Base-by-base conservation (phyloP, 2,113 vertebrate genomes). In the Micronisus gabar region DNA sequence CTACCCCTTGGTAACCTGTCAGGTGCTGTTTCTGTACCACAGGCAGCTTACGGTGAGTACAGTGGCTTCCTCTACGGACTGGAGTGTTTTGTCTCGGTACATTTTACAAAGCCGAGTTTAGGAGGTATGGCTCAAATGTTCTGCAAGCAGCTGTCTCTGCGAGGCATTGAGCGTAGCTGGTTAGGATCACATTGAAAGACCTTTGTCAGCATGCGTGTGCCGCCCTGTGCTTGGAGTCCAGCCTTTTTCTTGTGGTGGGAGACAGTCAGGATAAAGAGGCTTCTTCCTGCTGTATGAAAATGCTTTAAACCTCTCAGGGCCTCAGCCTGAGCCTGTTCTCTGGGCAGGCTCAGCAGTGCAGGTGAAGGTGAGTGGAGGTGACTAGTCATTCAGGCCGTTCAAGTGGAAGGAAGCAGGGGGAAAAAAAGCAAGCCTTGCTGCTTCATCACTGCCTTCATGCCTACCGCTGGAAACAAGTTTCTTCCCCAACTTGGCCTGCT, bases 161-260 rank as follows among this genome's bases (percentile, higher is more conserved):
- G 58, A 50, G 47, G n/a, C 41, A 10, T 81, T 0, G 1, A 67
- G 41, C 0, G 0, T 50, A 66, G n/a, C 61, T 55, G 63, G 20
- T 47, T 15, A 6, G 71, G n/a, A 29, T 85, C 45, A 53, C 16
- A 3, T 1, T 65, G 30, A 25, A 74, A 62, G 61, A 30, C 11
- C 68, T 67, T 8, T 40, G 43, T 52, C 38, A 80, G 71, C 17
- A 8, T n/a, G 36, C 1, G 21, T 20, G 34, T 75, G 18, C 56
- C 75, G 48, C 23, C 53, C 30, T 40, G 43, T 80, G 63, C 61
- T 84, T 85, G 6, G 68, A 63, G 43, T 88, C 55, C 9, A 40
- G 66, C 23, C 19, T 88, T 75, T 63, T 52, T 26, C 11, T 70
- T 70, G 22, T 19, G 7, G 25, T 41, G 26, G 25, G 38, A 83